Conservation (phyloP, 2,888 invertebrate genomes). For the Ochlodes sylvanus region DNA sequence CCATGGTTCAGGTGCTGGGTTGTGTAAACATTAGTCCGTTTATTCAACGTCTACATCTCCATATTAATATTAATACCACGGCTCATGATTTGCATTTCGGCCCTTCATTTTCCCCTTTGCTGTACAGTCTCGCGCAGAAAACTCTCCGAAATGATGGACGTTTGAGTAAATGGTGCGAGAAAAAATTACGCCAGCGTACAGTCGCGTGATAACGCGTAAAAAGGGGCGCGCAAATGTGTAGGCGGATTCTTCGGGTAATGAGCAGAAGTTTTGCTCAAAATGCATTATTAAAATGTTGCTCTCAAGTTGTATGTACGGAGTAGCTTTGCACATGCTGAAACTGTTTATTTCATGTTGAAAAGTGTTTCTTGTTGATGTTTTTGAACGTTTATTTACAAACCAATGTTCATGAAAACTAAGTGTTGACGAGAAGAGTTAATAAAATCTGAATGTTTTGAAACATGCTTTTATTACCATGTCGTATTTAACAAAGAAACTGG, state of each 20-base stretch:
- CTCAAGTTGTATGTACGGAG: slow-evolving; percentile 2
- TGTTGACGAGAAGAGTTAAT: no score
- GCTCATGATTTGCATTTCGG: slow-evolving; percentile 74
- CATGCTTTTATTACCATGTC: no score
- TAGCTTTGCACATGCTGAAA: background rate
- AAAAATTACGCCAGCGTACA: slow-evolving; percentile 67
- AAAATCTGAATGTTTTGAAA: no score
- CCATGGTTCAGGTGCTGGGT: slow-evolving; percentile 26
- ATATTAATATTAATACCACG: slow-evolving; percentile 71
- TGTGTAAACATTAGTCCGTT: slow-evolving; percentile 43
- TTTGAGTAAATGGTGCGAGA: slow-evolving; percentile 78
- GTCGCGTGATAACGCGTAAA: slow-evolving; percentile 57
- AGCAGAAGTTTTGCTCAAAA: slow-evolving; percentile 27
- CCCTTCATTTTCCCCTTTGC: slow-evolving; percentile 58
- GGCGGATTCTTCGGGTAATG: slow-evolving; percentile 32
- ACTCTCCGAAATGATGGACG: slow-evolving; percentile 76
- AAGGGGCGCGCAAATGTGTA: slow-evolving; percentile 14
- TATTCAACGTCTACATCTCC: slow-evolving; percentile 50
- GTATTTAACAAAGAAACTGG: no score
- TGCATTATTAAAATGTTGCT: slow-evolving; percentile 19
- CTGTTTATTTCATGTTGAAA: background rate
- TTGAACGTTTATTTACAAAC: no score
- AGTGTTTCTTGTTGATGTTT: background rate
- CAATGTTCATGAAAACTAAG: no score
- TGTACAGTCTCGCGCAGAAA: slow-evolving; percentile 59